These are phyloP conservation scores for Lasioglossum figueresi DNA, from an alignment of 2,888 invertebrate species.

Conservation along the genomic window DNA sequence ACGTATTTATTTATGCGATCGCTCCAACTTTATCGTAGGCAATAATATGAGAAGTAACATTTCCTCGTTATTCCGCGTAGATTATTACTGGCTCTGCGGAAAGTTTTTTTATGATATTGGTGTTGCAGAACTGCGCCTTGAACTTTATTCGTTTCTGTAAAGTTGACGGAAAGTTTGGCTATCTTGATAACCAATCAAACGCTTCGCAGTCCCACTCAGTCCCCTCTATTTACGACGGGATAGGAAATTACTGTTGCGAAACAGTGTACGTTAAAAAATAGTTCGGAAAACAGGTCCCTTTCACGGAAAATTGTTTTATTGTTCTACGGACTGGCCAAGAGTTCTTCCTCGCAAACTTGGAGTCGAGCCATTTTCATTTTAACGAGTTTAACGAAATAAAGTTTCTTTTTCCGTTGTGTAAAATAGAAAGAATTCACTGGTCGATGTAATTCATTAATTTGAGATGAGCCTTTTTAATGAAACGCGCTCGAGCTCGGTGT, in stretches of 20 bases:
- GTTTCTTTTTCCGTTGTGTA: background rate
- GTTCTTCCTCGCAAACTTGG: background rate
- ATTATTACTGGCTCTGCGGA: background rate
- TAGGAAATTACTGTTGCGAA: background rate
- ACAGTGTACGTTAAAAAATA: background rate
- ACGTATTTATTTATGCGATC: background rate
- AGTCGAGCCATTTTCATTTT: background rate
- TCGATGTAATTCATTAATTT: background rate
- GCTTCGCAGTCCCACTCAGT: background rate
- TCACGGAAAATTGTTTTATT: background rate
- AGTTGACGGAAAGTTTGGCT: constrained; percentile 7
- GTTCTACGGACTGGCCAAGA: background rate
- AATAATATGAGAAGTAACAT: background rate
- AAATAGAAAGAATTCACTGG: background rate
- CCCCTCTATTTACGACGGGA: background rate
- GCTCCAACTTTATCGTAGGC: background rate
- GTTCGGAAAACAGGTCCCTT: background rate
- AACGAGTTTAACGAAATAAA: background rate
- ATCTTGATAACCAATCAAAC: constrained; percentile 14
- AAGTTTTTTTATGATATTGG: constrained; percentile 33
- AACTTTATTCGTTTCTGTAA: constrained; percentile 14
- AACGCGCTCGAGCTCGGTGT: background rate
- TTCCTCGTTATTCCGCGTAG: background rate
- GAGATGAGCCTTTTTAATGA: background rate
- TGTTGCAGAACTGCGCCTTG: constrained; percentile 16